Conservation (phyloP, 2,113 vertebrate genomes). For the Suricata suricatta region DNA sequence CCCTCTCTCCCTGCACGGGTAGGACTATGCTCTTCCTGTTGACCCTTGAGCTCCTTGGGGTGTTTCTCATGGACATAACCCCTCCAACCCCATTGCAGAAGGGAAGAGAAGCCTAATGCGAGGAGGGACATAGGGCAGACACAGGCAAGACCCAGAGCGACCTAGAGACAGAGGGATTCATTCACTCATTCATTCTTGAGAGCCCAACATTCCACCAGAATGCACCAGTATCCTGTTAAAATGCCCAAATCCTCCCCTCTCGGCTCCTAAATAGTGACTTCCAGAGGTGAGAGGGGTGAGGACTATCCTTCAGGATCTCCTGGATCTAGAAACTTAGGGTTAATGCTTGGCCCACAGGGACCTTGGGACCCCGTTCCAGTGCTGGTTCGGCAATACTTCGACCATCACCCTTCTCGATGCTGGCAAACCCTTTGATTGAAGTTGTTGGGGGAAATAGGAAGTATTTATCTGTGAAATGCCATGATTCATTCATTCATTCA, state of each 20-base stretch:
- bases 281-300: not conserved
- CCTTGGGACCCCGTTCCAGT: not conserved
- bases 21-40: not conserved
- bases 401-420: not conserved
- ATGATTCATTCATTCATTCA: not conserved
- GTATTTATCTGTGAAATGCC: not conserved
- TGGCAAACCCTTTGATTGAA: not conserved
- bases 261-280: accelerated
- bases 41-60: too few relatives aligned
- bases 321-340: not conserved
- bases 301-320: not conserved
- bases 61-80: not conserved
- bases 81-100: not conserved
- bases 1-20: not conserved
- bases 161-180: not conserved
- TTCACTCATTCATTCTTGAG: not conserved
- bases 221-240: not conserved
- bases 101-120: not conserved
- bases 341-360: not conserved
- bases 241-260: not conserved
- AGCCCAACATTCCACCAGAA: not conserved
- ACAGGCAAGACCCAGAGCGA: not conserved
- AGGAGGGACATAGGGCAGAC: not conserved
- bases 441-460: not conserved
- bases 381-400: not conserved